A percentile compares a stretch with the other conserved stretches of the same genome.
Conservation (phyloP, 2,797 vertebrate genomes). For the Falco rusticolus region DNA sequence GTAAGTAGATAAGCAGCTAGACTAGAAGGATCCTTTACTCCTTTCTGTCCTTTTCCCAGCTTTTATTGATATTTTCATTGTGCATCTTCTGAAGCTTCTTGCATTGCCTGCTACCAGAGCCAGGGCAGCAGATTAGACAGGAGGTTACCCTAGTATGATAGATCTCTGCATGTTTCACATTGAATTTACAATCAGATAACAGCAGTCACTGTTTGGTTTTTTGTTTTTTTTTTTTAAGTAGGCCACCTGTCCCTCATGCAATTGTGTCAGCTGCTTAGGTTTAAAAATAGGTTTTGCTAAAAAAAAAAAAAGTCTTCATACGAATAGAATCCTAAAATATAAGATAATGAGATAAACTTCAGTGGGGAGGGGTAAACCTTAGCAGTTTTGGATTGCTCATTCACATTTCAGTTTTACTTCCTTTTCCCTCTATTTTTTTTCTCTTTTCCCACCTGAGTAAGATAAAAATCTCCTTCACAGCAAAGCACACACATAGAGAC, state of each 20-base stretch:
- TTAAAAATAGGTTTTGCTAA: conserved; percentile 53
- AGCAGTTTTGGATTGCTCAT: neutral
- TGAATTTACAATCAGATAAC: neutral
- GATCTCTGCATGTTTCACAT: neutral
- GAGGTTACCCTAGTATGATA: neutral
- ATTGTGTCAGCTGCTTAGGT: conserved; percentile 34
- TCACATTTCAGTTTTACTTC: neutral
- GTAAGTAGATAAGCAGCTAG: neutral
- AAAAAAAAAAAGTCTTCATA: neutral
- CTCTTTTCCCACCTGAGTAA: neutral
- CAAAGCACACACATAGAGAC: neutral
- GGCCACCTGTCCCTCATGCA: conserved; percentile 41
- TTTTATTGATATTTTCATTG: neutral
- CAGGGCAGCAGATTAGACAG: neutral
- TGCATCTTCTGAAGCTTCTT: neutral
- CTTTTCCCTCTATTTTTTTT: neutral
- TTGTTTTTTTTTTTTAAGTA: conserved; percentile 34
- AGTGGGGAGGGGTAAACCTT: neutral
- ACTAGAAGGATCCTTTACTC: neutral
- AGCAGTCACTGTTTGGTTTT: neutral
- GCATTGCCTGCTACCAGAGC: neutral
- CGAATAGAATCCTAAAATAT: conserved; percentile 15
- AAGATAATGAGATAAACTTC: neutral
- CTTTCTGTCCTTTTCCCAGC: neutral
- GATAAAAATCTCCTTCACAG: neutral